A percentile compares a stretch with the other conserved stretches of the same genome.
These are phyloP conservation scores for Triplophysa yarkandensis DNA, from an alignment of 2,797 vertebrate genomes.

Conservation along the genomic window DNA sequence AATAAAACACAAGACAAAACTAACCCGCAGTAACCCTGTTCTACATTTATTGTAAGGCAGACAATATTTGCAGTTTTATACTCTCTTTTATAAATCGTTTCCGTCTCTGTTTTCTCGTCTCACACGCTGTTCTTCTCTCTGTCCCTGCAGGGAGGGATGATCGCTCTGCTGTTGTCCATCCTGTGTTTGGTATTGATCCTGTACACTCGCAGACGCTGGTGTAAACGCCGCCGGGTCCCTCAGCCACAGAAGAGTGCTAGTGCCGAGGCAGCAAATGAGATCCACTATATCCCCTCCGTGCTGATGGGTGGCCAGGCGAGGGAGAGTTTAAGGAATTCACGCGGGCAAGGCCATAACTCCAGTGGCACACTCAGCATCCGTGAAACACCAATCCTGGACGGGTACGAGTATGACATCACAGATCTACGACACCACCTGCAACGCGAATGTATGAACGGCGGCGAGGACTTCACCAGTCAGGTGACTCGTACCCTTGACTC, in stretches of 20 bases:
- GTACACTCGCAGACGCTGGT: constrained; percentile 95
- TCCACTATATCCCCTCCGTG: constrained; percentile 98
- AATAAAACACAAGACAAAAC: too few species aligned
- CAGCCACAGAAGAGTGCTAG: constrained; percentile 98
- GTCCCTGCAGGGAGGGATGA: constrained; percentile 91
- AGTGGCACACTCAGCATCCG: constrained; percentile 96
- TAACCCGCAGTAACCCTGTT: too few species aligned
- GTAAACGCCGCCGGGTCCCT: constrained; percentile 93
- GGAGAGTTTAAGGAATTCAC: constrained; percentile 93
- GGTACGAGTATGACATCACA: constrained; percentile 97
- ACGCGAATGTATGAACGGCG: constrained; percentile 97
- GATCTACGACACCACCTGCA: constrained; percentile 97
- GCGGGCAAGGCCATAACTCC: constrained; percentile 93
- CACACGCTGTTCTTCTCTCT: constrained; percentile 29
- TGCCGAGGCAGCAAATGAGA: constrained; percentile 96
- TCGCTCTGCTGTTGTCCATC: constrained; percentile 94
- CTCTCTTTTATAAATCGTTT: constrained; percentile 52
- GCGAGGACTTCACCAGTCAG: constrained; percentile 95
- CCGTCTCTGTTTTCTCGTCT: constrained; percentile 29
- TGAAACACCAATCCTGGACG: constrained; percentile 95
- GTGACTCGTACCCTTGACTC: constrained; percentile 95
- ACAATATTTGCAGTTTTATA: neutral
- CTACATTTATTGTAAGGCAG: neutral
- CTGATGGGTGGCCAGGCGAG: constrained; percentile 94
- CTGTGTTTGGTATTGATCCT: constrained; percentile 96